Evolutionary conservation across 2,888 invertebrate species (phyloP).

Genomic region (Seira sanloemensis): DNA sequence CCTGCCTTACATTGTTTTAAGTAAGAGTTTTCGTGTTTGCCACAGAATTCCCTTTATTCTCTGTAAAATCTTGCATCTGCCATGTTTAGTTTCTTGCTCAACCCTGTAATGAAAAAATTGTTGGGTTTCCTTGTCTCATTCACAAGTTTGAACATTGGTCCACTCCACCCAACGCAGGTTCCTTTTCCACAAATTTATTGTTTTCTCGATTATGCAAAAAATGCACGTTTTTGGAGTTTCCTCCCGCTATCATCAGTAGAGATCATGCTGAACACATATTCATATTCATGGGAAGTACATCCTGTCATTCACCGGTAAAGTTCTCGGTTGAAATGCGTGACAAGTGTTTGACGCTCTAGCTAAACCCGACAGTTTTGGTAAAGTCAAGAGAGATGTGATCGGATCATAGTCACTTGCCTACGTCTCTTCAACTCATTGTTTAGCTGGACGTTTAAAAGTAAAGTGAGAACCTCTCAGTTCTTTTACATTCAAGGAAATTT

Average conservation of each 20-base stretch:
- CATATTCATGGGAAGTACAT: slow-evolving; percentile 10
- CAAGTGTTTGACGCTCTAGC: background rate
- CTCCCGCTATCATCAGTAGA: background rate
- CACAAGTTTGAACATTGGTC: background rate
- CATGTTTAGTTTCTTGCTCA: too few species aligned
- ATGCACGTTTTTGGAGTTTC: background rate
- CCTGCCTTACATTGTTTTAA: too few species aligned
- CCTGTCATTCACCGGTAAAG: slow-evolving; percentile 18
- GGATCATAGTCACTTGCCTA: slow-evolving; percentile 12
- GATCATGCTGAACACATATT: background rate
- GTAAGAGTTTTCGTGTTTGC: too few species aligned
- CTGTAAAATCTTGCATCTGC: too few species aligned
- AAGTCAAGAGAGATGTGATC: slow-evolving; percentile 5
- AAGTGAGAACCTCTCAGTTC: background rate
- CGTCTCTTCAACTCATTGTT: background rate
- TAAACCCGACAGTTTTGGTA: background rate
- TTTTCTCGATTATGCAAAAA: background rate
- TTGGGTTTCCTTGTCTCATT: background rate
- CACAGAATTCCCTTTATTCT: too few species aligned
- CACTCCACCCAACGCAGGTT: slow-evolving; percentile 28
- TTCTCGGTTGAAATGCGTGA: slow-evolving; percentile 8
- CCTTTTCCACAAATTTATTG: slow-evolving; percentile 30
- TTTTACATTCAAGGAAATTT: background rate
- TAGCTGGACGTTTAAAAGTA: background rate
- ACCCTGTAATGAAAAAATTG: too few species aligned